Percentiles rank a stretch among this genome's conserved stretches.
Evolutionary conservation across 2,888 invertebrate species (phyloP).

Genomic region (Papilio elwesi): DNA sequence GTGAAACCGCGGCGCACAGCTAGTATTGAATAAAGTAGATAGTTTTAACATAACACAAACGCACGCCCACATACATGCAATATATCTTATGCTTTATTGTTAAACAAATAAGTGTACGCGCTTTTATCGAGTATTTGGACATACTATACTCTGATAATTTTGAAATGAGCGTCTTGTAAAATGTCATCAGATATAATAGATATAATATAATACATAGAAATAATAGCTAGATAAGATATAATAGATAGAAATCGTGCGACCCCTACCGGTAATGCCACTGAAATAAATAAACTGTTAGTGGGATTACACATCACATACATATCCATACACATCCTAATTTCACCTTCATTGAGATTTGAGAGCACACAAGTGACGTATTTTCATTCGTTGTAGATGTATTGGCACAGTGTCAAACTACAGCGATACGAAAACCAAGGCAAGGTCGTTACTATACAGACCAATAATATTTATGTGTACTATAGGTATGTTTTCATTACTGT

Average conservation of each 20-base stretch:
- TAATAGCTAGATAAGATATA: too few relatives aligned
- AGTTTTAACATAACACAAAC: too few relatives aligned
- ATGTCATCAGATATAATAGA: too few relatives aligned
- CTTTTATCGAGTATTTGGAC: too few relatives aligned
- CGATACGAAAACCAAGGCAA: conserved; percentile 51
- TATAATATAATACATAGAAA: too few relatives aligned
- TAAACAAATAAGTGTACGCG: conserved; percentile 12
- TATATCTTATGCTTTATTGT: too few relatives aligned
- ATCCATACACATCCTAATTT: conserved; percentile 19
- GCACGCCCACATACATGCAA: too few relatives aligned
- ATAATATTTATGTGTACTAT: conserved; percentile 52
- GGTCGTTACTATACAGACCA: conserved; percentile 63
- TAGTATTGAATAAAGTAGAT: too few relatives aligned
- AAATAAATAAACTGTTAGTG: conserved; percentile 5
- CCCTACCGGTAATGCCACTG: neutral
- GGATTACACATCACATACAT: too few relatives aligned
- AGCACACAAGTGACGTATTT: conserved; percentile 13
- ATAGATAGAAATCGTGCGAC: neutral
- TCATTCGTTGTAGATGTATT: conserved; percentile 50
- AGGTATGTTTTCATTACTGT: conserved; percentile 41
- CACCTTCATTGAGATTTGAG: conserved; percentile 36
- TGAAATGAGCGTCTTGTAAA: too few relatives aligned
- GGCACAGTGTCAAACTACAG: conserved; percentile 61
- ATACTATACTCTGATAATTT: too few relatives aligned
- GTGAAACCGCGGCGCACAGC: too few relatives aligned